Base-by-base conservation (phyloP, 2,113 vertebrate species). In the Hydropotes inermis region DNA sequence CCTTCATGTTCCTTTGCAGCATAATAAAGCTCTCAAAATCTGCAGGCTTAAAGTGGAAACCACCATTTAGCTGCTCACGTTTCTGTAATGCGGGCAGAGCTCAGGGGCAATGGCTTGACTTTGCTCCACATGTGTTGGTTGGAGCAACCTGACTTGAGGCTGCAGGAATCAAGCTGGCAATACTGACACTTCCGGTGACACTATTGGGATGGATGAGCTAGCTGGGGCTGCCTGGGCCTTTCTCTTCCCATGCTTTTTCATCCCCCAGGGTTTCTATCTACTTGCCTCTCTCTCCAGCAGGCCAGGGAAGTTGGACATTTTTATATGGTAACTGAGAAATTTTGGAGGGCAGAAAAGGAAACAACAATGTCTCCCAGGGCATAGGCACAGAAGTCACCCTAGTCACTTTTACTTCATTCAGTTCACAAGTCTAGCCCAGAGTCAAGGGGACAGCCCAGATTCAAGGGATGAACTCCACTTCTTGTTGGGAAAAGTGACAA, bases 11-110 rank as follows among this genome's bases (percentile, higher is more conserved):
- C 36, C 12, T 17, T 10, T 81, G 57, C 19, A 90, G 30, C 14
- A 78, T 36, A 36, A 86, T 21, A 76, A 94, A 87, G 47, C 21
- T 84, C 82, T 64, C 52, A 94, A 79, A 76, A 89, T 11, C 58
- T 12, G 7, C 36, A n/a, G 2, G 15, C 28, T 61, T 91, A 90
- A 82, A 89, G 55, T 5, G 15, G 74, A 25, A 45, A 14, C 25
- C 8, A 76, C 52, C 23, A 14, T 39, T 25, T 21, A 7, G 23
- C 30, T 85, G 54, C 45, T 76, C 33, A 67, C 0, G 13, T 16
- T 25, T 89, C 50, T 60, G 27, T n/a, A 39, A 1, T n/a, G 23
- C 12, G n/a, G 25, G 30, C 17, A 84, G 36, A 27, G 2, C 9
- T 43, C n/a, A 36, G 2, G 2, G 19, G 85, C 27, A 64, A 50